Percentiles rank a stretch among this genome's conserved stretches.
Evolutionary conservation across 2,888 invertebrate species (phyloP).

Genomic region (Anorthoa munda): DNA sequence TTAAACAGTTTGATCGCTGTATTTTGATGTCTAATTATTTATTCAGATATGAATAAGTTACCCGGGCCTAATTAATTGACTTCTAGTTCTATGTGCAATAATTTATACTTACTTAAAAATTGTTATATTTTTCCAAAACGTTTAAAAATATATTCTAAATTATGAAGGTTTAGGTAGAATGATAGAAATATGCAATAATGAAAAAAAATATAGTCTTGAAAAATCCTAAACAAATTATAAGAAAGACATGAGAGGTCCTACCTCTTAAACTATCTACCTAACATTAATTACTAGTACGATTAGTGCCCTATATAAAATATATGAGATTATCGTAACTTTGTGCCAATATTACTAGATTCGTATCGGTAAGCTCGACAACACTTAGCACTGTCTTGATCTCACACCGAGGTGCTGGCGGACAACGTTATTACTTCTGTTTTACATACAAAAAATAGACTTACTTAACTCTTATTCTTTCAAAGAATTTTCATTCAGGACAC

Average conservation of each 20-base stretch:
- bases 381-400: constrained; percentile 47
- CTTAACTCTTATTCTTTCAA: too few species aligned
- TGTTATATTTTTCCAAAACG: constrained; percentile 32
- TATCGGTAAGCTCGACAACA: constrained; percentile 38
- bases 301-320: constrained; percentile 62
- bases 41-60: constrained; percentile 40
- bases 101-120: constrained; percentile 9
- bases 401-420: constrained; percentile 22
- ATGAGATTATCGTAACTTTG: constrained; percentile 48
- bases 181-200: constrained; percentile 36
- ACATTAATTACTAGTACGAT: constrained; percentile 39
- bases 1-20: constrained; percentile 43
- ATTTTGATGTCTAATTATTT: constrained; percentile 51
- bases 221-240: constrained; percentile 7
- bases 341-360: constrained; percentile 60
- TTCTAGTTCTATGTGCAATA: constrained; percentile 37
- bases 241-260: constrained; percentile 52
- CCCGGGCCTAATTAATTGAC: constrained; percentile 55
- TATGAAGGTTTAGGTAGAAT: constrained; percentile 27
- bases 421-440: constrained; percentile 22
- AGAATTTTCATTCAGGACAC: too few species aligned
- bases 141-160: constrained; percentile 50
- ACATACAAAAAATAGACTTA: background rate
- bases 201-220: constrained; percentile 23
- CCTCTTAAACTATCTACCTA: constrained; percentile 26